Percentiles rank a stretch among this genome's conserved stretches.
Conservation (phyloP, 2,797 vertebrate genomes). For the Acanthopagrus latus region DNA sequence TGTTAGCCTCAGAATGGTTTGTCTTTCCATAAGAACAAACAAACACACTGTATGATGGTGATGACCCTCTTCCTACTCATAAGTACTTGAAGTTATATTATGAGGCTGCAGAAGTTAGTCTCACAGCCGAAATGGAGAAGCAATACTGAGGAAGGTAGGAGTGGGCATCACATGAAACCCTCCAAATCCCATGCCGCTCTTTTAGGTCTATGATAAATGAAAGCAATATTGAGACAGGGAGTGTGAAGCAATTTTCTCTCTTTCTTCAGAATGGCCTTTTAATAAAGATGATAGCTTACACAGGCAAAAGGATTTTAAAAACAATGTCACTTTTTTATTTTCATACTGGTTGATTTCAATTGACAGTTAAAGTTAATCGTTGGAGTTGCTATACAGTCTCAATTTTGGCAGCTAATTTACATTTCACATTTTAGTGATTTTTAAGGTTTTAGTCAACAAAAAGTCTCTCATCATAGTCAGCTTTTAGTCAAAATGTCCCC, state of each 20-base stretch:
- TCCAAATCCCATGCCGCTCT: background rate
- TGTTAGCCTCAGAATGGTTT: background rate
- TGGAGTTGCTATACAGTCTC: too few relatives aligned
- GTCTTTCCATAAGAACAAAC: constrained; percentile 15
- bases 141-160: background rate
- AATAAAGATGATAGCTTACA: background rate
- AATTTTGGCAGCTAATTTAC: too few relatives aligned
- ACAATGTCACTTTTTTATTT: background rate
- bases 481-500: too few relatives aligned
- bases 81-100: background rate
- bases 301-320: background rate
- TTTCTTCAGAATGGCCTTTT: background rate
- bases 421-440: too few relatives aligned
- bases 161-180: background rate
- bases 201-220: constrained; percentile 5
- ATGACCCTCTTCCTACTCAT: background rate
- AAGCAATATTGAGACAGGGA: constrained; percentile 4
- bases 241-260: background rate
- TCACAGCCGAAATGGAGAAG: background rate
- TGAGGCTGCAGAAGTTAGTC: too few relatives aligned
- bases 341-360: background rate
- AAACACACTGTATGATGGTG: constrained; percentile 11
- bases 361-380: background rate
- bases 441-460: too few relatives aligned
- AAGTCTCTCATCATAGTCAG: too few relatives aligned